These are phyloP conservation scores for Phrynocephalus forsythii DNA, from an alignment of 2,797 vertebrate genomes.

Conservation along the genomic window DNA sequence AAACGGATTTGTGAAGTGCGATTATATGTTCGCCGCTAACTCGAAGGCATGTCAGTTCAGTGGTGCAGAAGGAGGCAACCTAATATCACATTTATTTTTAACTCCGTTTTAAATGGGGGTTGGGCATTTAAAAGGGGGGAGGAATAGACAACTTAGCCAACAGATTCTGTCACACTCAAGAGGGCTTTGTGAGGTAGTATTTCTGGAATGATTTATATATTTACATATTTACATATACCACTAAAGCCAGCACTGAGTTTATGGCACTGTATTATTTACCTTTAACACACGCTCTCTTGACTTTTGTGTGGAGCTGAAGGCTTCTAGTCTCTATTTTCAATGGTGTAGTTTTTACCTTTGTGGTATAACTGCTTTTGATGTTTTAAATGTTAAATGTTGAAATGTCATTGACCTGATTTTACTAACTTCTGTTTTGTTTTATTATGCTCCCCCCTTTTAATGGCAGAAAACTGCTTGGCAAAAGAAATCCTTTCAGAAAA, in stretches of 20 bases:
- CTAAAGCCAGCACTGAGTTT: conserved; percentile 46
- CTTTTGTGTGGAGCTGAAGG: background rate
- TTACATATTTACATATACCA: conserved; percentile 60
- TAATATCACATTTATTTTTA: conserved; percentile 64
- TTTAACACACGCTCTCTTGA: conserved; percentile 10
- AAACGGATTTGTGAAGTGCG: conserved; percentile 58
- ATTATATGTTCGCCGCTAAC: conserved; percentile 62
- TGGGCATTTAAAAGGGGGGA: background rate
- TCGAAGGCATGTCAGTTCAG: conserved; percentile 65
- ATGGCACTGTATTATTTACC: conserved; percentile 27
- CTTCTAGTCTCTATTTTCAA: background rate
- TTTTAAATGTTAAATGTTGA: background rate
- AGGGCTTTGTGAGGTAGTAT: conserved; percentile 43
- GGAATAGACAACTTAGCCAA: conserved; percentile 13
- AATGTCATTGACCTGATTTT: background rate
- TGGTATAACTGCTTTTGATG: no score
- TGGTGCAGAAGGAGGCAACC: conserved; percentile 55
- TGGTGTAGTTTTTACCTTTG: background rate
- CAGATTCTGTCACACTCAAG: conserved; percentile 42
- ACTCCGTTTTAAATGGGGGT: conserved; percentile 54
- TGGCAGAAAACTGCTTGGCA: background rate
- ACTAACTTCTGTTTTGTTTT: background rate
- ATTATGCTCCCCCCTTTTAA: background rate
- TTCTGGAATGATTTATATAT: conserved; percentile 51
- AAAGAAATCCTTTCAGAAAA: background rate